Evolutionary conservation across 1,140 invertebrate species (phyloP), one percentile per base, ranked within the genome.

Genomic region (Temnothorax curvispinosus): DNA sequence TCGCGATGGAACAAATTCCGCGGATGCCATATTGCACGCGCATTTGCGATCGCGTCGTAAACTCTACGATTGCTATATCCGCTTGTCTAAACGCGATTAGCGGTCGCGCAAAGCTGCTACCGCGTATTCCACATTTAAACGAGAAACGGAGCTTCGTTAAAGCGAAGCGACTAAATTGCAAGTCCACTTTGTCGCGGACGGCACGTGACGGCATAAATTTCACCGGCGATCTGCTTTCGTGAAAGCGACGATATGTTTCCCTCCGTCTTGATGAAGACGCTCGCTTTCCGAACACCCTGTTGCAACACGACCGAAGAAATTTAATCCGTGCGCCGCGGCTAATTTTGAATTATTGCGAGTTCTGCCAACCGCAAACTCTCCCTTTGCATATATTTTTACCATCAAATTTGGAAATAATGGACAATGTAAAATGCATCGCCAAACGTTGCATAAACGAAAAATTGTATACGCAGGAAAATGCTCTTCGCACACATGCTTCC

Each of bases 131-230:
- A 72, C 85, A 78, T 89, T 62, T 74, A 84, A 76, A 71, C 84
- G 84, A 47, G 71, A 62, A 47, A 35, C 80, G 69, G 80, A 27
- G 80, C 80, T 50, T 75, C 80, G 58, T 76, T 85, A 89, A 80
- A 74, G 75, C 81, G 75, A 35, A 56, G 65, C 81, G 47, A 50
- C 64, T 72, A 74, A 81, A 90, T 87, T 72, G 76, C 75, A 3
- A 27, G 88, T 56, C 58, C 60, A 87, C 86, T 89, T 90, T 89
- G 84, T 71, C 67, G 54, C 0, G 54, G 32, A 21, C 56, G 75
- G n/a, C 87, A 56, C 74, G 88, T 84, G 77, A 38, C 65, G n/a
- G 71, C 69, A 89, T 87, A 89, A 87, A 90, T 90, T 82, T 87
- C 84, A 58, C 60, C 58, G 71, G 80, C 80, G 80, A 84, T 84